Base-by-base conservation (phyloP, 2,888 invertebrate genomes). In the Drosophila suboccidentalis region DNA sequence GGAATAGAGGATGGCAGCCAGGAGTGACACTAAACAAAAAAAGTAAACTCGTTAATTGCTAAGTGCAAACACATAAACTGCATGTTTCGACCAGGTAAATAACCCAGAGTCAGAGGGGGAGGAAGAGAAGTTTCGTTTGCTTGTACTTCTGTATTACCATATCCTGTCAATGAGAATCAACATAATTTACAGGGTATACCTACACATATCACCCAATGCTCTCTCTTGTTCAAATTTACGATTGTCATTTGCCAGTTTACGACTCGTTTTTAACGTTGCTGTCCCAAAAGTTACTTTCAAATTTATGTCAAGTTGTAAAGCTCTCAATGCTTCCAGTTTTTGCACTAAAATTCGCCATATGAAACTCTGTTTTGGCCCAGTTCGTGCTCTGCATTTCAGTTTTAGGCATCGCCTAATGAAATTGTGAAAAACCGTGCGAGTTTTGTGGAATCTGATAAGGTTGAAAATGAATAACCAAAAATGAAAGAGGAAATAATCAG, bases 61-160 rank as follows among this genome's bases (percentile, higher is more conserved):
- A 76, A 80, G 79, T 82, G 82, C 79, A 79, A 82, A 69, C 47
- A 72, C 80, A 75, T 82, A 82, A 80, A 82, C 62, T 61, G 71
- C 69, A 62, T 63, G 57, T 54, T 54, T 19, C 19, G 17, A 51
- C n/a, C n/a, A 43, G 29, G 29, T 29, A 26, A 41, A 9, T 58
- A 11, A 22, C 26, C 5, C 11, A 47, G 13, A 22, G 34, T 32
- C 2, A 39, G 10, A 10, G 15, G 11, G 6, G 44, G n/a, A n/a
- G 1, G 1, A 15, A 34, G 19, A 8, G 4, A 19, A 32, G 10
- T 22, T 34, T 55, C 2, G 5, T 44, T 44, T 13, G 43, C 34
- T 13, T 49, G 17, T 11, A 17, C 6, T 22, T 51, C 43, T 49
- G 29, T 17, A 32, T 32, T 49, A 34, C 49, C 49, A 49, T 32